Conservation (phyloP, 2,113 vertebrate species). For the Climacteris rufus region DNA sequence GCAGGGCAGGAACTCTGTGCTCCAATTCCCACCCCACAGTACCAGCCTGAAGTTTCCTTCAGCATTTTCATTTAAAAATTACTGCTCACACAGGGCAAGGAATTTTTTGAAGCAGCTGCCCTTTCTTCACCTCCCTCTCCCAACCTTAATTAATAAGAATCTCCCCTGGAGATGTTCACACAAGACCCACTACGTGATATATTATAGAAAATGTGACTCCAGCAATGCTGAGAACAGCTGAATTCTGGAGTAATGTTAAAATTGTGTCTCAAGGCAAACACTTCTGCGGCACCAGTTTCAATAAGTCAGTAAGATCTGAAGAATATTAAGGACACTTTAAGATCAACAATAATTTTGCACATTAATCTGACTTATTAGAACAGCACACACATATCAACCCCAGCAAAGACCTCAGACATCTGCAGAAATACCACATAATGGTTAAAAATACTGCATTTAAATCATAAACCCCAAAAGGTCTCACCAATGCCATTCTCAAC, state of each 20-base stretch:
- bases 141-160: neutral
- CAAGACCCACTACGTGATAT: rapidly evolving
- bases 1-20: neutral
- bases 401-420: neutral
- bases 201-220: neutral
- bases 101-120: neutral
- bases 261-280: neutral
- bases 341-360: neutral
- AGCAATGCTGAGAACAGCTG: neutral
- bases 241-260: neutral
- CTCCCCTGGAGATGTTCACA: neutral
- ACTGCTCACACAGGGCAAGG: neutral
- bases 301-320: neutral
- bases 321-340: neutral
- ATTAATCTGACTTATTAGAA: neutral
- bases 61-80: neutral
- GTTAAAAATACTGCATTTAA: neutral
- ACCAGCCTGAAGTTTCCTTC: neutral
- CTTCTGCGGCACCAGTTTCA: neutral
- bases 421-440: neutral
- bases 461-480: neutral
- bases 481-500: neutral
- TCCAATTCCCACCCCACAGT: neutral
- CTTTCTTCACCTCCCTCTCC: neutral
- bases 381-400: rapidly evolving